Evolutionary conservation across 2,888 invertebrate genomes (phyloP).

Genomic region (Platycnemis pennipes): DNA sequence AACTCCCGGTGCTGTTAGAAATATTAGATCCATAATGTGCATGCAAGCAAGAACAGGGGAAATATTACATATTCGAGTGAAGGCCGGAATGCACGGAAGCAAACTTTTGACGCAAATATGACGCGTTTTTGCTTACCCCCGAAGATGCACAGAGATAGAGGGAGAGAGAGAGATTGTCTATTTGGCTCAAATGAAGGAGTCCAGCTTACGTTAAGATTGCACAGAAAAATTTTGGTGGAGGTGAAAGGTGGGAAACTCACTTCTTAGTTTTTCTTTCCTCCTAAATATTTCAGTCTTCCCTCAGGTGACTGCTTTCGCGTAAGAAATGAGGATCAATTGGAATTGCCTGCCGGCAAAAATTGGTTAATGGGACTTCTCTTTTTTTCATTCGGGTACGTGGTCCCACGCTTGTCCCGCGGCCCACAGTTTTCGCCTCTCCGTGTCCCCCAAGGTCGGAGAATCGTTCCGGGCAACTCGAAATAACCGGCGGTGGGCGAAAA

Average conservation of each 20-base stretch:
- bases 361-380: not conserved
- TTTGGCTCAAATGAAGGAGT: not conserved
- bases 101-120: not conserved
- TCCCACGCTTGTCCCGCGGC: not conserved
- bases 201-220: not conserved
- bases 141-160: not conserved
- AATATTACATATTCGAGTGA: constrained; percentile 5
- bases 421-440: not conserved
- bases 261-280: not conserved
- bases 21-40: not conserved
- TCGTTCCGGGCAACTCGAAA: not conserved
- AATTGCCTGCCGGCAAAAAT: not conserved
- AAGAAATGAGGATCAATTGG: not conserved
- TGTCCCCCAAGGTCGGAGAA: not conserved
- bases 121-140: not conserved
- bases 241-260: not conserved
- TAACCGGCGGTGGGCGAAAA: not conserved
- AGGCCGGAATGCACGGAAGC: not conserved
- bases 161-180: not conserved
- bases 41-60: not conserved
- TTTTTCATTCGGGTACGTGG: not conserved
- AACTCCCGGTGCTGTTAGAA: not conserved
- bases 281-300: not conserved
- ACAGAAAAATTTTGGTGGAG: not conserved
- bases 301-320: not conserved